Percentiles rank a stretch among this genome's conserved stretches.
Evolutionary conservation across 2,888 invertebrate genomes (phyloP).

Genomic region (Xylota sylvarum): DNA sequence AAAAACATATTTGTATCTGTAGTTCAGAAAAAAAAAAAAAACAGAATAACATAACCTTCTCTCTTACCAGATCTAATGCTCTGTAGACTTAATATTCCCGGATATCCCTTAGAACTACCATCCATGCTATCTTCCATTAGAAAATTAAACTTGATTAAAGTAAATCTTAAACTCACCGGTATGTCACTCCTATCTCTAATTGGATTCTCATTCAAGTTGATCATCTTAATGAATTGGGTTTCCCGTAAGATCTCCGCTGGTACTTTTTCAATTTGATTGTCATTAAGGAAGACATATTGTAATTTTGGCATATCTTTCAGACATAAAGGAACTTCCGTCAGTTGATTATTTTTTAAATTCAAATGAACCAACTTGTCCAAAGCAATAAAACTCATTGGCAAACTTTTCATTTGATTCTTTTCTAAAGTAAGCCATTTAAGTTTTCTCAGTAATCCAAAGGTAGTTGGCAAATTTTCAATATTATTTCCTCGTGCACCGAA

Average conservation of each 20-base stretch:
- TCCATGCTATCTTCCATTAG: conserved; percentile 4
- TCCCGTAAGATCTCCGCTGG: conserved; percentile 77
- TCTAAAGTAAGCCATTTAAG: conserved; percentile 89
- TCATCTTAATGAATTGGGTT: conserved; percentile 85
- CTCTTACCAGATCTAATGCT: too few species aligned
- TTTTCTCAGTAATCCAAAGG: conserved; percentile 86
- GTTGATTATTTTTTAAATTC: conserved; percentile 87
- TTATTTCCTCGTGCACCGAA: conserved; percentile 89
- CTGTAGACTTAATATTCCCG: too few species aligned
- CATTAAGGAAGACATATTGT: conserved; percentile 86
- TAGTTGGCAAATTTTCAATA: conserved; percentile 86
- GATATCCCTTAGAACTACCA: too few species aligned
- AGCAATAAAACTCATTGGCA: conserved; percentile 86
- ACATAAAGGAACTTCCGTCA: conserved; percentile 85
- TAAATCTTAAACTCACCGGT: conserved; percentile 32
- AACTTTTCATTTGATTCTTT: conserved; percentile 86
- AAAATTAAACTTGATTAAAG: too few species aligned
- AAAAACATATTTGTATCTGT: too few species aligned
- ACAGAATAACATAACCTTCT: too few species aligned
- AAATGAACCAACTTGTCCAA: conserved; percentile 87
- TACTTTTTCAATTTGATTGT: conserved; percentile 83
- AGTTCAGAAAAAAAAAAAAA: too few species aligned
- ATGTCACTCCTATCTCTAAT: conserved; percentile 79
- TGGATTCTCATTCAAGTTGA: conserved; percentile 86
- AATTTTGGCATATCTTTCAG: conserved; percentile 85